Evolutionary conservation across 2,888 invertebrate species (phyloP).

Genomic region (Augochlorella aurata): DNA sequence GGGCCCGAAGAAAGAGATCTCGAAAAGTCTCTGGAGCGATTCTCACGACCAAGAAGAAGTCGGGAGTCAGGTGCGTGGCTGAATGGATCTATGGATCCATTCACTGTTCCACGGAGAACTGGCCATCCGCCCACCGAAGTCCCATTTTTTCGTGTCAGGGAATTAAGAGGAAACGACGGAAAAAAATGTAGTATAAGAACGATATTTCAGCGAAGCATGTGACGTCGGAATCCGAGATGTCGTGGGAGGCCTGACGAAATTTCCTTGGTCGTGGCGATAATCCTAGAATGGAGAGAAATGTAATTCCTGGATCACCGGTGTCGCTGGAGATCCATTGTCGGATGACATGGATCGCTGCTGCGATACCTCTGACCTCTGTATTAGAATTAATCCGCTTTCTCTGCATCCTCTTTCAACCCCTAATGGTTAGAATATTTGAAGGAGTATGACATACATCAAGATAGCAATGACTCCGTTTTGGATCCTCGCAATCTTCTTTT

Average conservation of each 20-base stretch:
- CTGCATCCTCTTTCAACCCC: no score
- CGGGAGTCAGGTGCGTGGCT: conserved; percentile 72
- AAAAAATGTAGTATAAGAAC: conserved; percentile 15
- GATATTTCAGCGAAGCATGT: conserved; percentile 62
- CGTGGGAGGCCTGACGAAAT: conserved; percentile 28
- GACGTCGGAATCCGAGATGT: conserved; percentile 13
- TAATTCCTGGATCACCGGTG: conserved; percentile 35
- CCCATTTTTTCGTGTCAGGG: conserved; percentile 70
- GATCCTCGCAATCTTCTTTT: no score
- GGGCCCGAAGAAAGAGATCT: conserved; percentile 56
- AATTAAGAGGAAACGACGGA: conserved; percentile 51
- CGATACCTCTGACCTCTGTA: background rate
- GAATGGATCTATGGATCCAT: conserved; percentile 67
- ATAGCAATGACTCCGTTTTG: no score
- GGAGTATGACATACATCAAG: no score
- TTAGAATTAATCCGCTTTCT: background rate
- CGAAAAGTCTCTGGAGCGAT: conserved; percentile 59
- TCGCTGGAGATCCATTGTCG: background rate
- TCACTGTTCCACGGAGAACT: conserved; percentile 61
- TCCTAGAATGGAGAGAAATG: conserved; percentile 16
- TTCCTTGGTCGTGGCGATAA: conserved; percentile 36
- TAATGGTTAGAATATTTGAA: no score
- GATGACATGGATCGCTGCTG: background rate
- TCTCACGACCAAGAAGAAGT: conserved; percentile 69
- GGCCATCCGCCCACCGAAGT: conserved; percentile 75